phyloP scores from a whole-genome alignment of 2,888 invertebrate genomes.

The Noctua janthina region DNA sequence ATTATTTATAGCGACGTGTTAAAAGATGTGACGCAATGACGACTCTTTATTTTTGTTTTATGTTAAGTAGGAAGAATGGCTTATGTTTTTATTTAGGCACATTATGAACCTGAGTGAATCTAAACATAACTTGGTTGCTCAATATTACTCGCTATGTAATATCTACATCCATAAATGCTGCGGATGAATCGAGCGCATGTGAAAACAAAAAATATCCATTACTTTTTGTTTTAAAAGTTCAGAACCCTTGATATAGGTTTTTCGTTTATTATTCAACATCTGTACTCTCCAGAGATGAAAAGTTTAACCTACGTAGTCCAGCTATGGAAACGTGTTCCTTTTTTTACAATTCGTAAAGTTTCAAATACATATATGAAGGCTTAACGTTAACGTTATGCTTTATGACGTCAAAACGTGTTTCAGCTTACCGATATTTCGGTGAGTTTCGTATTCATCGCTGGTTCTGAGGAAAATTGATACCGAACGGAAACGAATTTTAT shows the following conservation, averaged over 20 bases:
- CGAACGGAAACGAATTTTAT: neutral
- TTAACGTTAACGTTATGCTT: neutral
- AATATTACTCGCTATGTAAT: neutral
- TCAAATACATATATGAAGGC: neutral
- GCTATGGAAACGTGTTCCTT: no score
- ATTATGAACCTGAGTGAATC: no score
- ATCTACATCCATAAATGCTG: neutral
- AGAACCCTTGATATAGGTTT: slow-evolving; percentile 27
- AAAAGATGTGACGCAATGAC: slow-evolving; percentile 8
- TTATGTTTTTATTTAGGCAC: neutral
- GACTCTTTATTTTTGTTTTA: slow-evolving; percentile 38
- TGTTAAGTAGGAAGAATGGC: neutral
- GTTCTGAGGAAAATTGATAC: neutral
- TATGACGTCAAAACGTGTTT: neutral
- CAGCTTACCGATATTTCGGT: neutral
- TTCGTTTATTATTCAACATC: slow-evolving; percentile 37
- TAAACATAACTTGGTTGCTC: neutral
- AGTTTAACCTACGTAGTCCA: neutral
- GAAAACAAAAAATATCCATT: slow-evolving; percentile 20
- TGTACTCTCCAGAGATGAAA: neutral
- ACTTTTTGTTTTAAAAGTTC: slow-evolving; percentile 36
- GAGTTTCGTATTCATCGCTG: neutral
- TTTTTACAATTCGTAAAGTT: neutral
- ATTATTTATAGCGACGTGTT: slow-evolving; percentile 43
- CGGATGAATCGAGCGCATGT: neutral